Base-by-base conservation (phyloP, 2,888 invertebrate species). In the Lymantria monacha region DNA sequence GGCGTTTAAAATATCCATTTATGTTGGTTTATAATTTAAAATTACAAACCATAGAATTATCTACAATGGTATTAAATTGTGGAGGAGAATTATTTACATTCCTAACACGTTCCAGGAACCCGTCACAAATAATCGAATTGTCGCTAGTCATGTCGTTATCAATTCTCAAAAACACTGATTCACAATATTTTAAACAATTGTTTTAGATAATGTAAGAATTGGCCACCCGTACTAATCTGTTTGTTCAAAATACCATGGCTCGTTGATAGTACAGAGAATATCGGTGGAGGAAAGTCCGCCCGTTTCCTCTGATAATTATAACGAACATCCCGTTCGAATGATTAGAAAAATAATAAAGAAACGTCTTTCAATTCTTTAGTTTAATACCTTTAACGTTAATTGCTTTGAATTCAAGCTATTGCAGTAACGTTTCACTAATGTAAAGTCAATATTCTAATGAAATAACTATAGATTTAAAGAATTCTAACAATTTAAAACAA, bases 281-380 rank as follows among this genome's bases (percentile, higher is more conserved):
- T 84, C 81, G 54, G 69, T 75, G 76, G 74, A 76, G 77, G 74
- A 76, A 83, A 80, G 75, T 72, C 72, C 70, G 77, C 70, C 72
- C 72, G 76, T 72, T 81, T 83, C 83, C 83, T 79, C 64, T 79
- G 86, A 87, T 89, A 86, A 76, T 59, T 55, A 64, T 55, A 61
- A 42, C 31, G 53, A 63, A 66, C 82, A 82, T 87, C 84, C 87
- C 81, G 83, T 85, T 64, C 54, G 51, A 41, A 43, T 43, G n/a
- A 38, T 38, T n/a, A 38, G n/a, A n/a, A 30, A 47, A 47, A 15
- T 42, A n/a, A 13, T 8, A 37, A 9, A 30, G 48, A 48, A 1
- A 1, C 13, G 43, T 37, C 8, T 11, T 37, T 30, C 2, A 33
- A 38, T n/a, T 38, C 12, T 9, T 3, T 38, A n/a, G 12, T 38